A percentile compares a stretch with the other conserved stretches of the same genome.
Conservation (phyloP, 2,113 vertebrate species). For the Lutjanus erythropterus region DNA sequence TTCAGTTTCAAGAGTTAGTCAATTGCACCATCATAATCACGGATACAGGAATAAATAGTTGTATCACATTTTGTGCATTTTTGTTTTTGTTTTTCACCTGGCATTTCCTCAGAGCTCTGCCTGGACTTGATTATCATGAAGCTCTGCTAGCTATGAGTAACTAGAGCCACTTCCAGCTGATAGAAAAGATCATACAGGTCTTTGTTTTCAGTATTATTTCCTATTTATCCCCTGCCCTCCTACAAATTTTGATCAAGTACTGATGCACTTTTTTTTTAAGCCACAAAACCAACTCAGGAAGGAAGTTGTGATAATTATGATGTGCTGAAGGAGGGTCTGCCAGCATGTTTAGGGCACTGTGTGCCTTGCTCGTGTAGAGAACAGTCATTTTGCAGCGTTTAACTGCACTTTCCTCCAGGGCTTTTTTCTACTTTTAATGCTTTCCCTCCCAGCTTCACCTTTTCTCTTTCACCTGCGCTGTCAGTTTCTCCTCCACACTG, state of each 20-base stretch:
- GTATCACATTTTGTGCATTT: neutral
- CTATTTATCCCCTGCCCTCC: neutral
- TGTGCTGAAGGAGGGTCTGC: neutral
- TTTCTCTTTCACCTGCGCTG: neutral
- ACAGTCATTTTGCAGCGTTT: neutral
- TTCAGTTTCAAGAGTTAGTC: neutral
- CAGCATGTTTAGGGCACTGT: neutral
- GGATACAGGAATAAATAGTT: neutral
- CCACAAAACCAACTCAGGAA: neutral
- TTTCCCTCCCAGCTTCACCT: too few species aligned
- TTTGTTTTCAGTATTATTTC: neutral
- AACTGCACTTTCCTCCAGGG: neutral
- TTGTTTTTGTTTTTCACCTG: neutral
- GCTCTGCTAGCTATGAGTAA: neutral
- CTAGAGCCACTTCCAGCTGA: neutral
- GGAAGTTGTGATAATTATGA: neutral
- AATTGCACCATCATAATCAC: neutral
- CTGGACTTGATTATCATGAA: too few species aligned
- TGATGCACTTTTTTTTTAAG: neutral
- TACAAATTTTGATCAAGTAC: neutral
- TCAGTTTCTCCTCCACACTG: neutral
- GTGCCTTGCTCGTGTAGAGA: neutral
- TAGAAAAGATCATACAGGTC: neutral
- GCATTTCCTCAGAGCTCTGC: neutral
- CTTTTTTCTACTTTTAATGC: neutral